These are phyloP conservation scores for Eurosta solidaginis DNA, from an alignment of 1,140 invertebrate genomes.

Conservation along the genomic window DNA sequence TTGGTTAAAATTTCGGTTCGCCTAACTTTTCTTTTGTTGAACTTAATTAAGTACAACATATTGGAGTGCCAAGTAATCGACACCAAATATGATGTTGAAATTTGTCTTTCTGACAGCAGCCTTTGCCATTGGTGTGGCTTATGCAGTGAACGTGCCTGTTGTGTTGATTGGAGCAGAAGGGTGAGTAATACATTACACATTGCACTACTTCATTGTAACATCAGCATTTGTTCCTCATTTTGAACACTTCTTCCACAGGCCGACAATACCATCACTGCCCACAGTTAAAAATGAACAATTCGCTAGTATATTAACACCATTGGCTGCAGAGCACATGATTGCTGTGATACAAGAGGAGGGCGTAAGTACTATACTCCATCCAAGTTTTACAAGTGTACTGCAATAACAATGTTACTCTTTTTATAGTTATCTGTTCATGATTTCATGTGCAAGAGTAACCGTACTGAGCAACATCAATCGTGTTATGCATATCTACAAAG, in stretches of 20 bases:
- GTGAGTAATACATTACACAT: background rate
- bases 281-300: conserved; percentile 49
- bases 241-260: conserved; percentile 32
- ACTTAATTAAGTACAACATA: background rate
- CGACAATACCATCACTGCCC: conserved; percentile 43
- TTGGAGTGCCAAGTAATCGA: background rate
- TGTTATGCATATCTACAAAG: conserved; percentile 50
- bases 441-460: conserved; percentile 46
- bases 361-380: conserved; percentile 42
- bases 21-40: background rate
- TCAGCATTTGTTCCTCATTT: background rate
- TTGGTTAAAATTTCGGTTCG: conserved; percentile 19
- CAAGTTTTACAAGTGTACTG: background rate
- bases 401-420: background rate
- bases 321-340: conserved; percentile 51
- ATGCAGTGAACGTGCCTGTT: background rate
- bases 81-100: background rate
- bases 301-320: conserved; percentile 38
- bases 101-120: background rate
- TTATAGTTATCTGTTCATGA: conserved; percentile 47
- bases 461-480: conserved; percentile 38
- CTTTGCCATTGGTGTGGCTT: background rate
- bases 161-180: background rate
- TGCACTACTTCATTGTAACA: background rate
- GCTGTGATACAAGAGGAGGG: conserved; percentile 54